A percentile compares a stretch with the other conserved stretches of the same genome.
phyloP scores from a whole-genome alignment of 2,888 invertebrate species.

The Oxytorus armatus region DNA sequence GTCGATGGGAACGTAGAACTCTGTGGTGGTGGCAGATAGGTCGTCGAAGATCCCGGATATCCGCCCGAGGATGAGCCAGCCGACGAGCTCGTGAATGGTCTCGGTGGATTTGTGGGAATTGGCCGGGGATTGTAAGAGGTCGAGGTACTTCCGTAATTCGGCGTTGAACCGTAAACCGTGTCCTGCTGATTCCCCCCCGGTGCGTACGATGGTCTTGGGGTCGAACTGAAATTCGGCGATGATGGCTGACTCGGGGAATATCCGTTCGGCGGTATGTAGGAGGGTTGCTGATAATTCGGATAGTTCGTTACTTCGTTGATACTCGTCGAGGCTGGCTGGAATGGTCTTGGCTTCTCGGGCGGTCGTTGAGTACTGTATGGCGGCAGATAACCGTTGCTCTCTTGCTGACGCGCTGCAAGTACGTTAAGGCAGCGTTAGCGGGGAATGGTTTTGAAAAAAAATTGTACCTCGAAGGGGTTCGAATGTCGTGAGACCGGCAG shows the following conservation, averaged over 20 bases:
- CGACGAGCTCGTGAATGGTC: slow-evolving; percentile 77
- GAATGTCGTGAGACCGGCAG: no score
- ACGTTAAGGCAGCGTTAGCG: not conserved
- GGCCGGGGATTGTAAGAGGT: slow-evolving; percentile 74
- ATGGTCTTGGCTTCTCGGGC: slow-evolving; percentile 90
- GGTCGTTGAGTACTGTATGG: slow-evolving; percentile 86
- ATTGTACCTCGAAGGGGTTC: no score
- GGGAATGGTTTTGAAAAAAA: not conserved
- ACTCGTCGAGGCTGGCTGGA: slow-evolving; percentile 85
- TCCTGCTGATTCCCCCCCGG: slow-evolving; percentile 74
- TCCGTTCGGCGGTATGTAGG: slow-evolving; percentile 74
- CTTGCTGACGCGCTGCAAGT: slow-evolving; percentile 87
- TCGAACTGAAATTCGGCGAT: slow-evolving; percentile 70
- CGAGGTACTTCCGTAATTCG: slow-evolving; percentile 67
- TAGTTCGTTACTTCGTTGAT: slow-evolving; percentile 77
- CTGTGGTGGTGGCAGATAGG: slow-evolving; percentile 69
- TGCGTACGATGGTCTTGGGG: slow-evolving; percentile 74
- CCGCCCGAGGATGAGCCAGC: slow-evolving; percentile 71
- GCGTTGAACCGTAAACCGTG: slow-evolving; percentile 69
- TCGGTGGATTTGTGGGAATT: no score
- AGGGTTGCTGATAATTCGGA: slow-evolving; percentile 78
- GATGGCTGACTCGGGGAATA: slow-evolving; percentile 74
- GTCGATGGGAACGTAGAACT: slow-evolving; percentile 59
- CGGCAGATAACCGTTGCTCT: slow-evolving; percentile 85
- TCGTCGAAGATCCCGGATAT: slow-evolving; percentile 69